Base-by-base conservation (phyloP, 2,797 vertebrate species). In the Antennarius maculatus region DNA sequence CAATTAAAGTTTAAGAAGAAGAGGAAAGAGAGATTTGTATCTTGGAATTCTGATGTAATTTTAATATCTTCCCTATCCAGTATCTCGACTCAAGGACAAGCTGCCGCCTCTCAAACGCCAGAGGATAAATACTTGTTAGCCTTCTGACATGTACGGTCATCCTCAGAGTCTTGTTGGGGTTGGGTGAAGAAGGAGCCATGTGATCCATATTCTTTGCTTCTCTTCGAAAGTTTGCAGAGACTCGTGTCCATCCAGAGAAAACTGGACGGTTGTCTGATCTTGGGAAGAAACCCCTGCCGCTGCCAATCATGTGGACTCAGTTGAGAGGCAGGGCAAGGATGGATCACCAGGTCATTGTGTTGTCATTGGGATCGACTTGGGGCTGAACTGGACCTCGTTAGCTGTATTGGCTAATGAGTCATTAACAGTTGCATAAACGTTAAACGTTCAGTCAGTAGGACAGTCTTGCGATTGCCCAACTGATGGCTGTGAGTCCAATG, bases 251-350 rank as follows among this genome's bases (percentile, higher is more conserved):
- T 23, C 23, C 31, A 34, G 54, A 14, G 41, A 13, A 5, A 14
- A 62, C 46, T 51, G 37, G 11, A 48, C 31, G 45, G 28, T n/a
- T 17, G 16, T n/a, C 61, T 34, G 61, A n/a, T 54, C 34, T 49
- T 9, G 15, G 10, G 23, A 14, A 43, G 8, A 50, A 3, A 0
- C 8, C 2, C 5, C 16, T 41, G 8, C 16, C 12, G 7, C 48
- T 39, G 41, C 0, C 4, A 42, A 12, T n/a, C n/a, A 17, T 6
- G 16, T 12, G 3, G 10, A 41, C 15, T 14, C 45, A 64, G 10
- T 46, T 16, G 9, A 39, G 31, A 1, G 4, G 0, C 52, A 39
- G 18, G 28, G 39, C 41, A 41, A 17, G 31, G 15, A 54, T 3
- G 1, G 17, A 28, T 41, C 17, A 49, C 23, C 7, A 18, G 58